These are phyloP conservation scores for Cladorhizidae sp. DNA, from an alignment of 37 sponge, comb jelly and placozoan genomes.

Conservation along the genomic window DNA sequence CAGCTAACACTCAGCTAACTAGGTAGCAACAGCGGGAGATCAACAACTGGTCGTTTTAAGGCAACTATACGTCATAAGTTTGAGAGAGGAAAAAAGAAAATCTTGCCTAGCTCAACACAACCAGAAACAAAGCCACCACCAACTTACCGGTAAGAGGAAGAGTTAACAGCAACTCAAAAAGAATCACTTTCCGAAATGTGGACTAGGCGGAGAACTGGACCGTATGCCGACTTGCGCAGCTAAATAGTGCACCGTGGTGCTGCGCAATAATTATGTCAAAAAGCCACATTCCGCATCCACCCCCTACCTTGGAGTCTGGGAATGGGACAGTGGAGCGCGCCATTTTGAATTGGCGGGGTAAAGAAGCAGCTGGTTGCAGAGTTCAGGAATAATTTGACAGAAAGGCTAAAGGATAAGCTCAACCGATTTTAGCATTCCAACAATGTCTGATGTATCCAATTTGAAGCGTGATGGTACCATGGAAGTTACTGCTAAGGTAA, in stretches of 20 bases:
- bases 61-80: no score
- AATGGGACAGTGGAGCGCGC: background rate
- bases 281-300: background rate
- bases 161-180: no score
- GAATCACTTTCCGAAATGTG: no score
- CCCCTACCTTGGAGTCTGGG: background rate
- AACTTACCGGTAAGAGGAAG: no score
- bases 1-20: no score
- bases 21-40: no score
- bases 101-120: no score
- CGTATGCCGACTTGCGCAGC: background rate
- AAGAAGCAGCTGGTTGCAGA: background rate
- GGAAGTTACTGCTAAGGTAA: conserved; percentile 78
- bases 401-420: background rate
- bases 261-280: background rate
- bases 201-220: no score
- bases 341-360: conserved; percentile 1
- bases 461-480: conserved; percentile 83
- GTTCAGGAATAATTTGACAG: background rate
- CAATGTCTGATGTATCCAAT: conserved; percentile 26
- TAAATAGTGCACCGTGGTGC: background rate
- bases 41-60: no score
- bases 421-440: background rate
- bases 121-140: no score
- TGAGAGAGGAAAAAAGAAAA: no score